Conservation (phyloP, 1,140 invertebrate genomes). For the Vanessa tameamea region DNA sequence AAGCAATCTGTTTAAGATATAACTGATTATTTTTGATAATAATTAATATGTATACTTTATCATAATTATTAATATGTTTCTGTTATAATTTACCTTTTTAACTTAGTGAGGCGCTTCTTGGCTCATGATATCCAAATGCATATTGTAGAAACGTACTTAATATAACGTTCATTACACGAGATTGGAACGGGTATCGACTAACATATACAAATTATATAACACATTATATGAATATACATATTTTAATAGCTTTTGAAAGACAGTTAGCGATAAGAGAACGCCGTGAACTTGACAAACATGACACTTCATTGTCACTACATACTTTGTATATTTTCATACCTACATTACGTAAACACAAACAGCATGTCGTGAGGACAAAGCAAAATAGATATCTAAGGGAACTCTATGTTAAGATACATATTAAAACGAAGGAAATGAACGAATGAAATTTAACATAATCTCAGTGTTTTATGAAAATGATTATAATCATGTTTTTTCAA, state of each 20-base stretch:
- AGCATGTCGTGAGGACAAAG: background rate
- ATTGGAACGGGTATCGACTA: too few relatives aligned
- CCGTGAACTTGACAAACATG: slow-evolving; percentile 4
- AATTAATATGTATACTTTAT: background rate
- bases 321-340: background rate
- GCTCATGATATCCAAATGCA: too few relatives aligned
- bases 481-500: too few relatives aligned
- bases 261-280: background rate
- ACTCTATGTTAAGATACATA: too few relatives aligned
- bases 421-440: too few relatives aligned
- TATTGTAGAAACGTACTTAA: too few relatives aligned
- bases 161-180: too few relatives aligned
- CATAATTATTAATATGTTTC: background rate
- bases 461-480: too few relatives aligned
- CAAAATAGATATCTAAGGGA: background rate
- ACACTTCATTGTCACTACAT: background rate
- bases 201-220: background rate
- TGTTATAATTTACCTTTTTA: too few relatives aligned
- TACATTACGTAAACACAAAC: background rate
- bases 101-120: too few relatives aligned
- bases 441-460: too few relatives aligned
- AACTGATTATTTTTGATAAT: background rate
- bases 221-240: background rate
- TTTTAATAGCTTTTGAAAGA: background rate
- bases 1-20: background rate